phyloP scores from a whole-genome alignment of 1,140 invertebrate species.

The Aphidius gifuensis region DNA sequence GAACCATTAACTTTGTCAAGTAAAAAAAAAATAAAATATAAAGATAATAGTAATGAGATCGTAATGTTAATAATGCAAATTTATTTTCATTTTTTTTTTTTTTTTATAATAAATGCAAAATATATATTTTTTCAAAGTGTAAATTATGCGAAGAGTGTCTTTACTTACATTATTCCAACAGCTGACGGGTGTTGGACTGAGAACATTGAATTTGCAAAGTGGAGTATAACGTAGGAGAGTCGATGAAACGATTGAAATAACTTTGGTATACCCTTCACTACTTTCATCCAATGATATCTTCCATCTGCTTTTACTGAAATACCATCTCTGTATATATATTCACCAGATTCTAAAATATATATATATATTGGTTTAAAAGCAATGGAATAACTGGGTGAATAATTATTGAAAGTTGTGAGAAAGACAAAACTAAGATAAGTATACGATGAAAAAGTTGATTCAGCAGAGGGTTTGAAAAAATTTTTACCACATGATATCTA shows the following conservation, averaged over 20 bases:
- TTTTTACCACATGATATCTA: too few relatives aligned
- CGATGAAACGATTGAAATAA: constrained; percentile 29
- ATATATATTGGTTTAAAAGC: too few relatives aligned
- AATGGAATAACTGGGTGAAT: too few relatives aligned
- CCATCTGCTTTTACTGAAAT: neutral
- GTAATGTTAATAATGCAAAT: neutral
- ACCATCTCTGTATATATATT: neutral
- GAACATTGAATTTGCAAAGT: constrained; percentile 24
- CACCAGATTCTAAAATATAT: neutral
- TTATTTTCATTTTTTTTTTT: neutral
- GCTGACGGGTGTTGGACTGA: constrained; percentile 14
- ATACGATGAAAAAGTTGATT: too few relatives aligned
- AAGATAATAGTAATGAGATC: neutral
- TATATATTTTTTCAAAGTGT: constrained; percentile 21
- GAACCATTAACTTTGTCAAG: neutral
- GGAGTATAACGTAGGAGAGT: constrained; percentile 18
- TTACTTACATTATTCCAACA: constrained; percentile 17
- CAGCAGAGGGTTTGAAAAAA: too few relatives aligned
- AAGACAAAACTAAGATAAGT: too few relatives aligned
- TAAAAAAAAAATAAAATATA: neutral
- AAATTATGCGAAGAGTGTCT: constrained; percentile 20
- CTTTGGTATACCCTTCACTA: constrained; percentile 2
- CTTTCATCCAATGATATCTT: too few relatives aligned
- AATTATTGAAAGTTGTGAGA: too few relatives aligned
- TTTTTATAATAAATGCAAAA: constrained; percentile 20